Evolutionary conservation across 2,888 invertebrate species (phyloP).

Genomic region (Epirrhoe alternata): DNA sequence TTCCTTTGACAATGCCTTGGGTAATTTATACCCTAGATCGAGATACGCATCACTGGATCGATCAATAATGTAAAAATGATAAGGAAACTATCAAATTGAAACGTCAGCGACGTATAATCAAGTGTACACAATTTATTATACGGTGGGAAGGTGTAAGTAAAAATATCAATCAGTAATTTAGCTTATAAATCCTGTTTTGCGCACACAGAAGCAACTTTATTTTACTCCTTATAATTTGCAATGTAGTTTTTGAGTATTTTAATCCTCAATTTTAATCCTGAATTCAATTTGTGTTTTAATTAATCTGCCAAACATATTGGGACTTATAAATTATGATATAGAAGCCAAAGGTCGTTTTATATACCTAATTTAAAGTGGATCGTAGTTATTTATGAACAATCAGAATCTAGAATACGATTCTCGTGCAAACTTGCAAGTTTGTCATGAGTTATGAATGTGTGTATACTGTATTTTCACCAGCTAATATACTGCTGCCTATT

Average conservation of each 20-base stretch:
- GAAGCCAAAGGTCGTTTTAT: too few relatives aligned
- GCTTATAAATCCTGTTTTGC: conserved; percentile 12
- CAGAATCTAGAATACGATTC: too few relatives aligned
- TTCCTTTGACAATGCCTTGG: conserved; percentile 77
- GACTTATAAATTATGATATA: background rate
- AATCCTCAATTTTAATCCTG: too few relatives aligned
- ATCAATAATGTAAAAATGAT: conserved; percentile 79
- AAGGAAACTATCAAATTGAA: conserved; percentile 77
- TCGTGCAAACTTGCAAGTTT: too few relatives aligned
- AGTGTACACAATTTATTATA: conserved; percentile 58
- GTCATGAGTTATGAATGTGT: background rate
- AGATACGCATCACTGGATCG: conserved; percentile 73
- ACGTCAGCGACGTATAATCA: conserved; percentile 72
- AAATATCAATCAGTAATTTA: conserved; percentile 20
- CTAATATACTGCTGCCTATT: conserved; percentile 20
- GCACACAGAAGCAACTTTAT: conserved; percentile 7
- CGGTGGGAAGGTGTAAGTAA: conserved; percentile 45
- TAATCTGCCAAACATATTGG: background rate
- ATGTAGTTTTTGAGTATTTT: background rate
- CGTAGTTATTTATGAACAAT: too few relatives aligned
- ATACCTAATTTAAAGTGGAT: too few relatives aligned
- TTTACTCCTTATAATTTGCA: background rate
- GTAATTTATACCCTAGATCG: conserved; percentile 76
- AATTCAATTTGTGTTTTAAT: background rate
- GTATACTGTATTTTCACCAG: conserved; percentile 9